These are phyloP conservation scores for Neria commutata DNA, from an alignment of 2,888 invertebrate species.

Conservation along the genomic window DNA sequence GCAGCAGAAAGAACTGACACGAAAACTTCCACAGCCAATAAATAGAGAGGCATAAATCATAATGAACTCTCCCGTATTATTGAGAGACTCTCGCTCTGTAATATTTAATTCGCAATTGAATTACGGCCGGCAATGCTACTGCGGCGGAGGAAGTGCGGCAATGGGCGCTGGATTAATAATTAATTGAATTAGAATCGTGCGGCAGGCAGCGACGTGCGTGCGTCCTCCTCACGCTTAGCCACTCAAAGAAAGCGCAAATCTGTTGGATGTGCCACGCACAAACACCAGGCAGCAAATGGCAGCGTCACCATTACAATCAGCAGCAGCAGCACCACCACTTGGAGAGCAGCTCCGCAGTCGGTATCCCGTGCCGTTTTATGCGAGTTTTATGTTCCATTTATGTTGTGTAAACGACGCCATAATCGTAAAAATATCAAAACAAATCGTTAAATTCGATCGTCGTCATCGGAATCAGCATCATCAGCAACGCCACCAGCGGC, in stretches of 20 bases:
- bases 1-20: neutral
- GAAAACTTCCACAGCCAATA: conserved; percentile 34
- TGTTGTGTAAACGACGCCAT: conserved; percentile 63
- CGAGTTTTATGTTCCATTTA: conserved; percentile 62
- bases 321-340: neutral
- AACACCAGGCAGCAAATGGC: neutral
- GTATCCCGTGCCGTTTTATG: conserved; percentile 46
- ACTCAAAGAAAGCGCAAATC: conserved; percentile 10
- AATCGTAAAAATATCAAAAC: conserved; percentile 64
- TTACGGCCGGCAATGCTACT: neutral
- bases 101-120: conserved; percentile 7
- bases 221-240: neutral
- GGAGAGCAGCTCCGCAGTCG: neutral
- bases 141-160: neutral
- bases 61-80: conserved; percentile 24
- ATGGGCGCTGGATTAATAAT: conserved; percentile 44
- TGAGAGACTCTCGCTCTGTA: conserved; percentile 32
- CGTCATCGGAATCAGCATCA: conserved; percentile 33
- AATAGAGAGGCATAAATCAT: no score
- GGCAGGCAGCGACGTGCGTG: neutral
- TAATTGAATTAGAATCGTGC: conserved; percentile 45
- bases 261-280: neutral
- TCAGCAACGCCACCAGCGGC: no score
- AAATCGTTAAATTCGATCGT: conserved; percentile 63
- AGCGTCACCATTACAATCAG: neutral